Conservation (phyloP, 2,113 vertebrate genomes). For the Syngnathoides biaculeatus region DNA sequence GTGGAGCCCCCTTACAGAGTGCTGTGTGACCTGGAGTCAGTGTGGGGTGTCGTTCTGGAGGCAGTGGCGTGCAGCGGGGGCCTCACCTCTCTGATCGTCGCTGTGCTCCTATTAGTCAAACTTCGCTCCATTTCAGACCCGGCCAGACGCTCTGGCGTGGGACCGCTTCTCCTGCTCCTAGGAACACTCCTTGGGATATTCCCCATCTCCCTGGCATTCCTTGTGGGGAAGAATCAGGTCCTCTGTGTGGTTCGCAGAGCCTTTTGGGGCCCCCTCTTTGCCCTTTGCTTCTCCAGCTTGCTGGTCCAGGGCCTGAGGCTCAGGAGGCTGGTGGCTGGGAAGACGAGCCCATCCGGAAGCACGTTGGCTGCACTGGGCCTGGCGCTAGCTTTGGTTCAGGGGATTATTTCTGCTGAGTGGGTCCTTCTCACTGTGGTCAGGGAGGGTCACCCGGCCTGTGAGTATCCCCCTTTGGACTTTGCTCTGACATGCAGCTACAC, state of each 20-base stretch:
- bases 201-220: slow-evolving; percentile 87
- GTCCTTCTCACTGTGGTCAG: slow-evolving; percentile 87
- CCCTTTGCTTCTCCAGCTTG: slow-evolving; percentile 93
- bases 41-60: slow-evolving; percentile 94
- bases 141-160: slow-evolving; percentile 83
- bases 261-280: slow-evolving; percentile 90
- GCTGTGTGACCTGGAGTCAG: slow-evolving; percentile 93
- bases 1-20: slow-evolving; percentile 83
- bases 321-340: slow-evolving; percentile 79
- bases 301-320: slow-evolving; percentile 87
- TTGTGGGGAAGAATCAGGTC: slow-evolving; percentile 85
- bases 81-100: slow-evolving; percentile 81
- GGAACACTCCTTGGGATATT: slow-evolving; percentile 86
- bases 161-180: slow-evolving; percentile 89
- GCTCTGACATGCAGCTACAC: slow-evolving; percentile 86
- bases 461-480: slow-evolving; percentile 91
- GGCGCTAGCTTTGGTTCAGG: slow-evolving; percentile 87
- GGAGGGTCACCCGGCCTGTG: slow-evolving; percentile 84
- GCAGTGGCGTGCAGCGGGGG: slow-evolving; percentile 85
- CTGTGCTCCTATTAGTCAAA: slow-evolving; percentile 80
- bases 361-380: slow-evolving; percentile 80
- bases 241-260: slow-evolving; percentile 86
- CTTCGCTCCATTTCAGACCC: slow-evolving; percentile 85
- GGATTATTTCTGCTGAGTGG: slow-evolving; percentile 91
- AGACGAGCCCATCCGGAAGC: slow-evolving; percentile 81